Evolutionary conservation across 1,140 invertebrate species (phyloP).

Genomic region (Drosophila burlai): DNA sequence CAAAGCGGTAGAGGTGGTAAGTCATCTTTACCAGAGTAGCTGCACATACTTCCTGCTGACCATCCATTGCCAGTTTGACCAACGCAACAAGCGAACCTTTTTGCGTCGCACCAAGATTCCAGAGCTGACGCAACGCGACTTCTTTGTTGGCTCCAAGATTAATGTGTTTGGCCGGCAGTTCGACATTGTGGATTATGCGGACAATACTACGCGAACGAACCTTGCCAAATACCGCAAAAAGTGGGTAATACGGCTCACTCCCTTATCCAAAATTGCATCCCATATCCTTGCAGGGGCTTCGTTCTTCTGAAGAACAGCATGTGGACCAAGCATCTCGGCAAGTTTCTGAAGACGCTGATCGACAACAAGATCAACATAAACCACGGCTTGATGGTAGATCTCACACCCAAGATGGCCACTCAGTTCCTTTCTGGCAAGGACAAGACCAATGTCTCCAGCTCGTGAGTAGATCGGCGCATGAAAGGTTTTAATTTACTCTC

Average conservation of each 20-base stretch:
- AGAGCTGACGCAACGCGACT: constrained; percentile 88
- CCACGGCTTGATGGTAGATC: constrained; percentile 90
- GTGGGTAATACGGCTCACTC: constrained; percentile 84
- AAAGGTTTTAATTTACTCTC: background rate
- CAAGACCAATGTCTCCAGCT: constrained; percentile 87
- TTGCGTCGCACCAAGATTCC: constrained; percentile 90
- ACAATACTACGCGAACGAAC: constrained; percentile 88
- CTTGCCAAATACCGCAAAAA: constrained; percentile 87
- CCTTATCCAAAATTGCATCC: background rate
- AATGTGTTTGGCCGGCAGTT: constrained; percentile 92
- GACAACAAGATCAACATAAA: constrained; percentile 89
- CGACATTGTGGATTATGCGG: constrained; percentile 92
- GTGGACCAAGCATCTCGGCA: constrained; percentile 89
- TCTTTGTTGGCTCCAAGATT: constrained; percentile 92
- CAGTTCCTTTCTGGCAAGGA: constrained; percentile 88
- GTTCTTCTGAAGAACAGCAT: constrained; percentile 91
- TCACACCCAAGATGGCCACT: constrained; percentile 86
- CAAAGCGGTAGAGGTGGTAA: constrained; percentile 91
- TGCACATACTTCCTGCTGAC: background rate
- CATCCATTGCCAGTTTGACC: constrained; percentile 88
- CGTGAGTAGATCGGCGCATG: constrained; percentile 85
- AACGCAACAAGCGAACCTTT: constrained; percentile 91
- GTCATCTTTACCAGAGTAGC: constrained; percentile 34
- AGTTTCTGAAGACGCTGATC: constrained; percentile 89
- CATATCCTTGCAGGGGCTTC: constrained; percentile 88